Evolutionary conservation across 2,888 invertebrate genomes (phyloP), one percentile per base, ranked within the genome.

Genomic region (Lasioglossum pauxillum): DNA sequence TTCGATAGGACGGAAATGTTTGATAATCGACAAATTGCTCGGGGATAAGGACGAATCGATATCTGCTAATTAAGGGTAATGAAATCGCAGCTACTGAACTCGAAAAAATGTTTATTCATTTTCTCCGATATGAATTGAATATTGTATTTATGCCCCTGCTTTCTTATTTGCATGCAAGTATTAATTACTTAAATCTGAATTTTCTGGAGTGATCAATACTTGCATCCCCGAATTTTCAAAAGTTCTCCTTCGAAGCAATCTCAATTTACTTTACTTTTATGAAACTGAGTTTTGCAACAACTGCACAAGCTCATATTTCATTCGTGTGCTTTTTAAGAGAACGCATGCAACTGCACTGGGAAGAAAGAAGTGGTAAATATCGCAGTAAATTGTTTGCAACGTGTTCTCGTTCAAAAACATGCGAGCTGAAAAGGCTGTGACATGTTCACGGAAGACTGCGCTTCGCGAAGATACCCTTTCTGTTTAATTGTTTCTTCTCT

Each of bases 11-110:
- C 67, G 19, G 1, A 49, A 60, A 53, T 53, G 57, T 80, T 57
- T 31, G 69, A 57, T 46, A 60, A 67, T 87, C 80, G 82, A 78
- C 57, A 72, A 82, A 82, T 80, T 80, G 67, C 49, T 8, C 16
- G 41, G 44, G 44, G 57, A 85, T 76, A 67, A 72, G 71, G 27
- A 67, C 31, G 38, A 27, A 64, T 64, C 67, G 16, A 1, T 69
- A 75, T 57, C 23, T n/a, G 49, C 46, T 57, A 69, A 77, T 77
- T 74, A 75, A 78, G 46, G 49, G 38, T 35, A 46, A 31, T n/a
- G 35, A 10, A 67, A 67, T 35, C 35, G 16, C 41, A n/a, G 23
- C 38, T n/a, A 5, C 1, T 14, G n/a, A 38, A 41, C 23, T n/a
- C 38, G 38, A n/a, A 23, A 12, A n/a, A 69, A 69, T 38, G 38